A percentile compares a stretch with the other conserved stretches of the same genome.
These are phyloP conservation scores for Clarias magur DNA, from an alignment of 2,113 vertebrate genomes.

Conservation along the genomic window DNA sequence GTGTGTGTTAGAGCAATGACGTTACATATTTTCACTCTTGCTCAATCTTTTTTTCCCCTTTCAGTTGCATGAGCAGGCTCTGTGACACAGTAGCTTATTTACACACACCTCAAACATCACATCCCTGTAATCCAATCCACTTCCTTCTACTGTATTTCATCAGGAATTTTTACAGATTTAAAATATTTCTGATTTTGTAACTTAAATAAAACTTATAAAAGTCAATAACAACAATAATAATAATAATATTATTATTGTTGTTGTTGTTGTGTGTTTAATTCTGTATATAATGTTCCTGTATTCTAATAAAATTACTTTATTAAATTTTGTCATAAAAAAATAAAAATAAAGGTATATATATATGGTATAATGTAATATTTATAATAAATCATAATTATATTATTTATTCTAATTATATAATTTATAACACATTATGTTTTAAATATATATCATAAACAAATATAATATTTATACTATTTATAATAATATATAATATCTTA, in stretches of 20 bases:
- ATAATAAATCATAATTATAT: too few relatives aligned
- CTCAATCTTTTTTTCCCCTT: conserved; percentile 13
- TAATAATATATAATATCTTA: too few relatives aligned
- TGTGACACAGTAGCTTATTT: not conserved
- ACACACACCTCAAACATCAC: not conserved
- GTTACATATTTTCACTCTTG: not conserved
- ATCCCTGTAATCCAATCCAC: not conserved
- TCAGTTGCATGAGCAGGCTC: not conserved
- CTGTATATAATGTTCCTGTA: not conserved
- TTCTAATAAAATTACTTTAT: not conserved
- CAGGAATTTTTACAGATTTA: not conserved
- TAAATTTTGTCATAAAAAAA: too few relatives aligned
- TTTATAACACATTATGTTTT: too few relatives aligned
- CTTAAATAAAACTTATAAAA: not conserved
- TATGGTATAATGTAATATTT: too few relatives aligned
- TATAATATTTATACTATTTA: too few relatives aligned
- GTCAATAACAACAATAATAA: not conserved
- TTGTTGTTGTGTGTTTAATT: too few relatives aligned
- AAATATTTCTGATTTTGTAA: not conserved
- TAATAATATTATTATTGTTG: not conserved
- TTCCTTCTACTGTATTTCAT: not conserved
- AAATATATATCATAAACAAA: too few relatives aligned
- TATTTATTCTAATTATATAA: too few relatives aligned
- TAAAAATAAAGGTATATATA: too few relatives aligned
- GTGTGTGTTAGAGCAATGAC: not conserved